Base-by-base conservation (phyloP, 2,797 vertebrate genomes). In the Gobio occitaniae region DNA sequence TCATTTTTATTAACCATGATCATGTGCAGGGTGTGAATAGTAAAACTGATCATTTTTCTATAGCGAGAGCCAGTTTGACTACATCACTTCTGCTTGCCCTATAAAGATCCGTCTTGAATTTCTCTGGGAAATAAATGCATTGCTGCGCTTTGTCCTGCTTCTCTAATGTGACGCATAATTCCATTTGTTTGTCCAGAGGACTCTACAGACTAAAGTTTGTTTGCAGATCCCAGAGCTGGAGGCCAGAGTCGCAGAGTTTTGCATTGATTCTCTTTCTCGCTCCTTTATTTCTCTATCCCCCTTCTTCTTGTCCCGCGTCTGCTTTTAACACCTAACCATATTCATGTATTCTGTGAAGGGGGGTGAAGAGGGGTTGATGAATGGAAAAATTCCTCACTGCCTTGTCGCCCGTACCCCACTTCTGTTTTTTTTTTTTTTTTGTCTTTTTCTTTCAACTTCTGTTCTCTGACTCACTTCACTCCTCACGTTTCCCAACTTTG, bases 141-240 rank as follows among this genome's bases (percentile, higher is more conserved):
- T 96, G 96, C 96, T 95, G 89, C 91, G 89, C 92, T 89, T 86
- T 90, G 94, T 95, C 61, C 47, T 38, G 97, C 96, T 96, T 96
- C 94, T 94, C 94, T 94, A 94, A 94, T 95, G 94, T 95, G 92
- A 94, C 94, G 80, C 94, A 94, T 96, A 92, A 88, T 95, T 96
- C 94, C 94, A 94, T 95, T 92, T 95, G 92, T 93, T 74, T 92
- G 95, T 98, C 95, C 95, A 96, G 96, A 96, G 97, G 97, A 96
- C 93, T 94, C 96, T 95, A 41, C 88, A 87, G 84, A 89, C 91
- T 86, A 16, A 87, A 92, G 95, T 97, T 97, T 98, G 95, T 99
- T 98, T 98, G 96, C 96, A 93, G 96, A 99, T 98, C 97, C 97
- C 98, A 99, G 97, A 96, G 41, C 94, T 94, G 54, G 0, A 91